Evolutionary conservation across 2,797 vertebrate genomes (phyloP).

Genomic region (Mallotus villosus): DNA sequence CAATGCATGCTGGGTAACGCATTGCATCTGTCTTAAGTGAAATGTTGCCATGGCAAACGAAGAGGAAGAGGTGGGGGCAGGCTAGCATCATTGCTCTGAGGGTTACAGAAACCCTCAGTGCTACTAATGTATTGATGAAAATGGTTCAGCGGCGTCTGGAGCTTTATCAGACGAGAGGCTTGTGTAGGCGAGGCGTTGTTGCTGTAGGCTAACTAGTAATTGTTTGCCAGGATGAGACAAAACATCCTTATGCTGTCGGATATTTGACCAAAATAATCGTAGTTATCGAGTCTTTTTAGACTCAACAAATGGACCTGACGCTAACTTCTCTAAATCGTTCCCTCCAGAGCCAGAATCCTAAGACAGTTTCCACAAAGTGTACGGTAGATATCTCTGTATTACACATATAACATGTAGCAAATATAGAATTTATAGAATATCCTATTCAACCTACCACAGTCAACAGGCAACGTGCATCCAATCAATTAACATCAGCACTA

Average conservation of each 20-base stretch:
- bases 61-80: neutral
- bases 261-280: neutral
- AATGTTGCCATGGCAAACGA: constrained; percentile 8
- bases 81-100: constrained; percentile 6
- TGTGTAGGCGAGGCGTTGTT: neutral
- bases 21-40: constrained; percentile 11
- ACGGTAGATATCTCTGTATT: too few relatives aligned
- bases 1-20: constrained; percentile 20
- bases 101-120: constrained; percentile 8
- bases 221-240: neutral
- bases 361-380: too few relatives aligned
- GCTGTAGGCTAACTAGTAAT: neutral
- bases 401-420: too few relatives aligned
- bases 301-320: too few relatives aligned
- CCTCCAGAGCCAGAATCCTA: too few relatives aligned
- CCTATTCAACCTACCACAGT: neutral
- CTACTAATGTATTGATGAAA: constrained; percentile 13
- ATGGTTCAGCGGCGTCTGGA: neutral
- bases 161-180: neutral
- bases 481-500: constrained; percentile 5
- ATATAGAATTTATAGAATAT: neutral
- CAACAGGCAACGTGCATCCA: neutral
- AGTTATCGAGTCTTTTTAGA: neutral
- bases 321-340: too few relatives aligned
- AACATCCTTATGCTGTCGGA: neutral